Percentiles rank a stretch among this genome's conserved stretches.
These are phyloP conservation scores for Pandion haliaetus DNA, from an alignment of 2,113 vertebrate genomes.

Conservation along the genomic window DNA sequence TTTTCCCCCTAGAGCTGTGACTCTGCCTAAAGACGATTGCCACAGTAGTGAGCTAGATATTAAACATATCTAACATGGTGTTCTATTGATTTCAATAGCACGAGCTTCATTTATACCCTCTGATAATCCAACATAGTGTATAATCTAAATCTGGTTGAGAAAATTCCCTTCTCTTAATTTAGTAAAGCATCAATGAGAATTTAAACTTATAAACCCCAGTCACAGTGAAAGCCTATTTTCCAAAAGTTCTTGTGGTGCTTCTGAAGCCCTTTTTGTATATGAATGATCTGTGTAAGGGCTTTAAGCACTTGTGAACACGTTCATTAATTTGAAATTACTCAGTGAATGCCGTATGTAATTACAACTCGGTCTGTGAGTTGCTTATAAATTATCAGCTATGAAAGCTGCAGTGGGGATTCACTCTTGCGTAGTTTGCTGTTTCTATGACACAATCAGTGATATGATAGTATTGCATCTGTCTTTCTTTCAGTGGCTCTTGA, in stretches of 20 bases:
- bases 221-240: neutral
- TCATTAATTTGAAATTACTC: conserved; percentile 25
- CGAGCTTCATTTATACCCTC: neutral
- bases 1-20: neutral
- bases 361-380: neutral
- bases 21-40: neutral
- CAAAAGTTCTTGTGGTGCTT: neutral
- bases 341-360: neutral
- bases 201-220: neutral
- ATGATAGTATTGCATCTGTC: neutral
- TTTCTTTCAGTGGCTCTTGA: neutral
- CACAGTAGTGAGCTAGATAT: neutral
- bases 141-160: neutral
- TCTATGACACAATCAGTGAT: neutral
- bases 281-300: neutral
- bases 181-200: neutral
- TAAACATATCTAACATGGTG: neutral
- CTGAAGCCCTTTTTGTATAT: neutral
- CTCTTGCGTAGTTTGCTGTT: neutral
- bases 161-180: neutral
- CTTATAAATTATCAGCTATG: neutral
- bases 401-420: neutral
- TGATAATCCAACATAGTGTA: neutral
- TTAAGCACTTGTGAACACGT: neutral
- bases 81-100: neutral